Evolutionary conservation across 2,797 vertebrate species (phyloP).

Genomic region (Mormyrops boulengeri): DNA sequence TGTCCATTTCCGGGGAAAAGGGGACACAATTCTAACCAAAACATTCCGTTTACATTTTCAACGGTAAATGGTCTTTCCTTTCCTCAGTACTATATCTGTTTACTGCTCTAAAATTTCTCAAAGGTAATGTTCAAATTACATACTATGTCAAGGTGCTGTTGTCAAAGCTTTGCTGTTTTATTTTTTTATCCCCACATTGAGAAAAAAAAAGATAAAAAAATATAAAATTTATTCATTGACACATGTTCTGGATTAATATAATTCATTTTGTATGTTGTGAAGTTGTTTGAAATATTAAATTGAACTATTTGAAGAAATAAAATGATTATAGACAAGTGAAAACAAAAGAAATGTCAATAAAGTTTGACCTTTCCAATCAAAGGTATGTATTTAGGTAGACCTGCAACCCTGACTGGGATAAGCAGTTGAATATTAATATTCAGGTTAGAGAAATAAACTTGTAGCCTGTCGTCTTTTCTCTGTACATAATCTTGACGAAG

Average conservation of each 20-base stretch:
- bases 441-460: background rate
- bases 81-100: slow-evolving; percentile 95
- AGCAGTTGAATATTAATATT: background rate
- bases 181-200: slow-evolving; percentile 82
- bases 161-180: slow-evolving; percentile 97
- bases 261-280: slow-evolving; percentile 94
- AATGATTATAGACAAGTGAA: slow-evolving; percentile 89
- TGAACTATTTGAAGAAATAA: slow-evolving; percentile 91
- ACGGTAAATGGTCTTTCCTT: slow-evolving; percentile 89
- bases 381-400: slow-evolving; percentile 39
- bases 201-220: slow-evolving; percentile 55
- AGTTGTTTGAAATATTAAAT: slow-evolving; percentile 96
- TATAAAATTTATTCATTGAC: slow-evolving; percentile 70
- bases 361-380: slow-evolving; percentile 64
- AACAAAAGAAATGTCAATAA: slow-evolving; percentile 73
- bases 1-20: slow-evolving; percentile 82
- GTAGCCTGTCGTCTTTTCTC: background rate
- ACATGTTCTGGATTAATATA: slow-evolving; percentile 84
- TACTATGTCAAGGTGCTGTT: slow-evolving; percentile 99
- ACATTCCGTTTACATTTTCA: slow-evolving; percentile 97
- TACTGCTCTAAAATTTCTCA: slow-evolving; percentile 98
- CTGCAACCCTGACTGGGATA: background rate
- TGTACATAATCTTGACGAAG: background rate
- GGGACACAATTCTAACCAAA: slow-evolving; percentile 81
- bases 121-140: slow-evolving; percentile 98